Conservation (phyloP, 2,888 invertebrate species). For the Nomada flava region DNA sequence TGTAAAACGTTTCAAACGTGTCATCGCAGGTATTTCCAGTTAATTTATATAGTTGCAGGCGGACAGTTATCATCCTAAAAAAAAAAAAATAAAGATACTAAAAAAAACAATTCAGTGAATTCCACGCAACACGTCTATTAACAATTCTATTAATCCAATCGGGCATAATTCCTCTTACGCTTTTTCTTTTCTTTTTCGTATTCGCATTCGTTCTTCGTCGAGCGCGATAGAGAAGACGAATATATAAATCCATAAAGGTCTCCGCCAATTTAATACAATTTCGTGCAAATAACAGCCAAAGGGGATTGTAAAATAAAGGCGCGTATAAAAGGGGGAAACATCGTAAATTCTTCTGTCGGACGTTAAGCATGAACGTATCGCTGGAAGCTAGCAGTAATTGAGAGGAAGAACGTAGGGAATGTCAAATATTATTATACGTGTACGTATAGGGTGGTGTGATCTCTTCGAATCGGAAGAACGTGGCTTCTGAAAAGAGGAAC, state of each 20-base stretch:
- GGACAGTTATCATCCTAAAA: slow-evolving; percentile 15
- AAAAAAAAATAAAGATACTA: slow-evolving; percentile 24
- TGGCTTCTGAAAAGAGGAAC: background rate
- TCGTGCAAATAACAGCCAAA: background rate
- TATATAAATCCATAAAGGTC: background rate
- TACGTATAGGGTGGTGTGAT: slow-evolving; percentile 6
- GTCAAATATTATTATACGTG: slow-evolving; percentile 23
- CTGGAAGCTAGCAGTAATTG: slow-evolving; percentile 24
- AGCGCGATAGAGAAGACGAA: background rate
- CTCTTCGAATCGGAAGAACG: background rate
- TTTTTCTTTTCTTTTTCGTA: background rate
- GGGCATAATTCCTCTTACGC: slow-evolving; percentile 31
- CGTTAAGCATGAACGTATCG: slow-evolving; percentile 38
- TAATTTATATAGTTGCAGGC: slow-evolving; percentile 21
- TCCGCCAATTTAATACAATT: slow-evolving; percentile 42
- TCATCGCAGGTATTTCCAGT: slow-evolving; percentile 1
- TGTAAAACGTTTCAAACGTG: slow-evolving; percentile 21
- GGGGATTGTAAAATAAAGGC: background rate
- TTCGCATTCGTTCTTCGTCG: background rate
- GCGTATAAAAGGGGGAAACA: background rate
- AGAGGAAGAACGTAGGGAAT: slow-evolving; percentile 5
- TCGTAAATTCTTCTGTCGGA: slow-evolving; percentile 50
- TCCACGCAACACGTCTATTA: slow-evolving; percentile 33
- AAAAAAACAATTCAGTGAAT: slow-evolving; percentile 9
- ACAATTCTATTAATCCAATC: slow-evolving; percentile 3